These are phyloP conservation scores for Scartelaos histophorus DNA, from an alignment of 2,113 vertebrate genomes.

Conservation along the genomic window DNA sequence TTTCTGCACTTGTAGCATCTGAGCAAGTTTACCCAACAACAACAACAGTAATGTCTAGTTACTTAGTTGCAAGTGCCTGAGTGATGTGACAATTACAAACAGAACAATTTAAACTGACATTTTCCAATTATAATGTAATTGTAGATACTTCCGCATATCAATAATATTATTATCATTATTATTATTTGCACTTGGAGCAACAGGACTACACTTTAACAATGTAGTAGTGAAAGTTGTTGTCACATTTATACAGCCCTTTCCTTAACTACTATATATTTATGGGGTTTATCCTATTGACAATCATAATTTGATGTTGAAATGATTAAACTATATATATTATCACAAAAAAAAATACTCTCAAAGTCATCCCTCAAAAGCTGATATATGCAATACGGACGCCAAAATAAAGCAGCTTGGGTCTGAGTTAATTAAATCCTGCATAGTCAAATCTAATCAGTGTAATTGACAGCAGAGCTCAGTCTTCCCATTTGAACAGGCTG, in stretches of 20 bases:
- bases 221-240: no score
- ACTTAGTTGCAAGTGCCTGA: neutral
- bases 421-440: conserved; percentile 76
- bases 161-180: neutral
- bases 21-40: conserved; percentile 50
- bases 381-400: conserved; percentile 72
- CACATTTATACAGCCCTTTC: no score
- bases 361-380: conserved; percentile 71
- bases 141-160: neutral
- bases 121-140: neutral
- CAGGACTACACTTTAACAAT: no score
- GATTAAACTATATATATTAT: no score
- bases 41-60: conserved; percentile 41
- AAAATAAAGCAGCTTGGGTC: conserved; percentile 72
- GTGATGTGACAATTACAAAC: neutral
- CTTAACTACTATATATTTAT: no score
- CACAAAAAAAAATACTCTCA: conserved; percentile 57
- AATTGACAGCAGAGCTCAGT: conserved; percentile 68
- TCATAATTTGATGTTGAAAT: no score
- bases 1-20: conserved; percentile 30
- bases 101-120: neutral
- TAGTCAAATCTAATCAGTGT: conserved; percentile 78
- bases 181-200: no score
- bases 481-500: conserved; percentile 48
- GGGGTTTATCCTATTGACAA: no score